Evolutionary conservation across 2,797 vertebrate genomes (phyloP), one percentile per base, ranked within the genome.

Genomic region (Diplodus sargus): DNA sequence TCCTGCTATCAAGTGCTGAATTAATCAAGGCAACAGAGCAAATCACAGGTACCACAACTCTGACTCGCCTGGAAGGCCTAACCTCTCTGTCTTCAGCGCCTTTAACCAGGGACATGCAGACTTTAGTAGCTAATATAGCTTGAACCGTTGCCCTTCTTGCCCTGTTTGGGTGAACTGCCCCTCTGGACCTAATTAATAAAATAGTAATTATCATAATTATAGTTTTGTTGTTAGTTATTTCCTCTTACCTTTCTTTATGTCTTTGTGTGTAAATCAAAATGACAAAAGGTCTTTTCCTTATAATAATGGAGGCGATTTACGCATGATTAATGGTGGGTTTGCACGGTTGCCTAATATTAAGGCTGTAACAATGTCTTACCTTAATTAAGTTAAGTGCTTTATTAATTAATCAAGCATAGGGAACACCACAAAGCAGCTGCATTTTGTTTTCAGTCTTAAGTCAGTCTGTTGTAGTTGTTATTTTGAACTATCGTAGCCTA

Each of bases 11-110:
- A 81, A 65, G 49, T 1, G 15, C 61, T 82, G 73, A 87, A 90
- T 88, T 81, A 79, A 78, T 85, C 64, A 61, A 83, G 61, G 61
- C 67, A 78, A 60, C 58, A 17, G 73, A 69, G 76, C 51, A 73
- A 64, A 85, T 82, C 75, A 43, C 58, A 85, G 68, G 73, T 71
- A 67, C 48, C 45, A 25, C 62, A 45, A 54, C 54, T 79, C 63
- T 70, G 72, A 74, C 66, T 82, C 39, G 56, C 60, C 78, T 63
- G 20, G 48, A 78, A 84, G 85, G 64, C 58, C 61, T 64, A 51
- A 68, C 56, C 80, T 68, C 70, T 77, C 63, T 22, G 54, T 85
- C 69, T 72, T 48, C n/a, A 42, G 18, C 53, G 53, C 58, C 51
- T 69, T 70, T 48, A 81, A 63, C 59, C 57, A 54, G 22, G 49